A percentile compares a stretch with the other conserved stretches of the same genome.
Conservation (phyloP, 1,140 invertebrate species). For the Lordiphosa collinella region DNA sequence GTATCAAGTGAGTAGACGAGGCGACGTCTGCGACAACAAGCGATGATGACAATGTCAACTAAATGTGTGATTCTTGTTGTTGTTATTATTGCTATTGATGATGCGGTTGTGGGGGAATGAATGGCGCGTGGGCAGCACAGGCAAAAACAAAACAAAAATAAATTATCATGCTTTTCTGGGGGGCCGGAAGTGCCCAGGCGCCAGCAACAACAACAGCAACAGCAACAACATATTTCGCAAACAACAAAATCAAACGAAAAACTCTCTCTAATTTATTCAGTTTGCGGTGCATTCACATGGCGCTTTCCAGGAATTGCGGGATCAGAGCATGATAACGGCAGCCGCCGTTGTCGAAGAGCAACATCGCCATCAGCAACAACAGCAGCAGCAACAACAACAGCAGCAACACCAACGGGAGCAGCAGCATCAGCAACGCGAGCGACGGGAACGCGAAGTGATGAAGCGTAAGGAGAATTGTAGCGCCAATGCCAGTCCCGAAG, state of each 20-base stretch:
- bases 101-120: constrained; percentile 10
- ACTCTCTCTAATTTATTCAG: constrained; percentile 67
- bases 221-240: constrained; percentile 1
- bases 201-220: neutral
- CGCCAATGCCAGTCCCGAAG: constrained; percentile 96
- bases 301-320: constrained; percentile 87
- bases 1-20: constrained; percentile 85
- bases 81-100: constrained; percentile 1
- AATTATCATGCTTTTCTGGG: constrained; percentile 18
- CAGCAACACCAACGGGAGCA: constrained; percentile 82
- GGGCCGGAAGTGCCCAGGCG: constrained; percentile 18
- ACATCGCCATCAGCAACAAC: constrained; percentile 81
- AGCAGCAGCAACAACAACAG: constrained; percentile 82
- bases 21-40: neutral
- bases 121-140: constrained; percentile 30
- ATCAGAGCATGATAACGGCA: constrained; percentile 88
- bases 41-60: neutral
- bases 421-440: constrained; percentile 82
- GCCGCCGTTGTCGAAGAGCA: constrained; percentile 83
- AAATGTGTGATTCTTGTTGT: neutral
- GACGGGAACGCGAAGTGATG: constrained; percentile 83
- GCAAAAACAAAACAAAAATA: constrained; percentile 28
- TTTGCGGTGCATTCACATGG: constrained; percentile 79
- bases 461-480: constrained; percentile 94
- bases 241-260: constrained; percentile 9